Base-by-base conservation (phyloP, 2,888 invertebrate species). In the Apamea epomidion region DNA sequence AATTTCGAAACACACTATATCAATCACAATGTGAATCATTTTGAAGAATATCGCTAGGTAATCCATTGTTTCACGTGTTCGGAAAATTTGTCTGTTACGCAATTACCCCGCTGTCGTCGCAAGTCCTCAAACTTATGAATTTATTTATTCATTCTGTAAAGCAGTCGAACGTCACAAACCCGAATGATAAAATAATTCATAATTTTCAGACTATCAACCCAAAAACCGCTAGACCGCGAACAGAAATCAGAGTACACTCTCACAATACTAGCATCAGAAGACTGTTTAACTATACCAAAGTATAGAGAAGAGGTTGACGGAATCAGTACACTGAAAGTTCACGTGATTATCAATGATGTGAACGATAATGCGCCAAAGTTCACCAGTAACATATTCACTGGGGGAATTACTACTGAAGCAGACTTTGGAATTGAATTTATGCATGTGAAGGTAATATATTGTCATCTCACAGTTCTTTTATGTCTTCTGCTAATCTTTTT, bases 291-390 rank as follows among this genome's bases (percentile, higher is more conserved):
- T 2, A 92, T 96, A 1, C 98, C 98, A 0, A 95, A 95, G 58
- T 97, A 97, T 85, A 94, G 97, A 75, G 97, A 96, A 76, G 96
- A 96, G 68, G 96, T 97, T 80, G 97, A 98, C 89, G 98, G 98
- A 79, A 98, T 98, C 87, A 98, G 98, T 25, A 95, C 98, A 3
- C 95, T 99, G 0, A 97, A 97, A 91, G 98, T 99, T 0, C 93
- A 97, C 18, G 96, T 99, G 0, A 97, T 97, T 78, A 98, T 99
- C 0, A 95, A 97, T 68, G 99, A 99, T 91, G 97, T 99, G 3
- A 99, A 99, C 92, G 99, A 99, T 92, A 99, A 99, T 94, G 97
- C 98, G 0, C 99, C 99, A 0, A 97, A 97, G 91, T 99, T 99
- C 92, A 95, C 97, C 6, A 98, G 98, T 82, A 97, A 98, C 87